Percentiles rank a stretch among this genome's conserved stretches.
Evolutionary conservation across 2,888 invertebrate species (phyloP).

Genomic region (Rhogogaster chlorosoma): DNA sequence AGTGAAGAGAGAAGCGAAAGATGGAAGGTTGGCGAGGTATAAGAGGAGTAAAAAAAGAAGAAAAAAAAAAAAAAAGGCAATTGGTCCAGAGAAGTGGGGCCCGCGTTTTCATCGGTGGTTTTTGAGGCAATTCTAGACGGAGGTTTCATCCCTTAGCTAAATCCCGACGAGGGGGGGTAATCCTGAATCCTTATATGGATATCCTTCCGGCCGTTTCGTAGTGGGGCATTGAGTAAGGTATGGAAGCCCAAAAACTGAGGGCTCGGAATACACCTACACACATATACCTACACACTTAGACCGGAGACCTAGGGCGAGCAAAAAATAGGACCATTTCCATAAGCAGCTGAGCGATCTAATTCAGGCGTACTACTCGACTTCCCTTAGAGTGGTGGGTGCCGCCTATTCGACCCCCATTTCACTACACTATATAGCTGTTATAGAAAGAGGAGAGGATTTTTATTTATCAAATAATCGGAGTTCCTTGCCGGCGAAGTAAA

Average conservation of each 20-base stretch:
- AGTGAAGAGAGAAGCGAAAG: slow-evolving; percentile 14
- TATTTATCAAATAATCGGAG: not conserved
- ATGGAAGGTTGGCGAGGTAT: slow-evolving; percentile 48
- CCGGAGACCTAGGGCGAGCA: not conserved
- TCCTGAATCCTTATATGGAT: slow-evolving; percentile 62
- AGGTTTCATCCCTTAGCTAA: slow-evolving; percentile 59
- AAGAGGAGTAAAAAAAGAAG: slow-evolving; percentile 51
- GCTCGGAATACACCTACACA: not conserved
- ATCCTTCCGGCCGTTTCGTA: slow-evolving; percentile 38
- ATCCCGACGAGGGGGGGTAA: slow-evolving; percentile 60
- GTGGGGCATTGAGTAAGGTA: slow-evolving; percentile 3
- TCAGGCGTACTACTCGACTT: slow-evolving; percentile 47
- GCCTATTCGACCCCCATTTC: not conserved
- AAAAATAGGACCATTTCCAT: slow-evolving; percentile 49
- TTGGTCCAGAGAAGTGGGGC: slow-evolving; percentile 57
- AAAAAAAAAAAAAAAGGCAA: too few species aligned
- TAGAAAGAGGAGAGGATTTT: not conserved
- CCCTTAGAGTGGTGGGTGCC: slow-evolving; percentile 22
- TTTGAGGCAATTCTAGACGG: slow-evolving; percentile 67
- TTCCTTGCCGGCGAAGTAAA: not conserved
- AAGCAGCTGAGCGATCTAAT: slow-evolving; percentile 49
- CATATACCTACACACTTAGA: not conserved
- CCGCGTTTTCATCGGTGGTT: slow-evolving; percentile 60
- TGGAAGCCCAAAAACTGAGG: slow-evolving; percentile 9
- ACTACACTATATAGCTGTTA: not conserved